These are phyloP conservation scores for Channallabes apus DNA, from an alignment of 2,797 vertebrate genomes.

Conservation along the genomic window DNA sequence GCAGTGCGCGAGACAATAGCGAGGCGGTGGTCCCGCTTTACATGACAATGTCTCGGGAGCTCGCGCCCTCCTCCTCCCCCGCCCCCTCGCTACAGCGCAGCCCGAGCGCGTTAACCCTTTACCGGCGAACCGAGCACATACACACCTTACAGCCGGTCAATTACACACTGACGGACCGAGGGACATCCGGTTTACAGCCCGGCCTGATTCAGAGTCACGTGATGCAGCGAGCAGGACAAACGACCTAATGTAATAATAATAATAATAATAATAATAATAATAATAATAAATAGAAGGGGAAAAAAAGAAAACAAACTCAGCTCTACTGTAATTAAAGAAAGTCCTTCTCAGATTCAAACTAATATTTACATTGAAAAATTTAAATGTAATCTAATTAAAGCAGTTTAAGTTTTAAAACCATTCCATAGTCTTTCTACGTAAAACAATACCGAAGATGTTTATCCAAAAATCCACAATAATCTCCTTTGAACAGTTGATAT, in stretches of 20 bases:
- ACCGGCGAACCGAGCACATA: not conserved
- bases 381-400: not conserved
- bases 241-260: not conserved
- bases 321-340: not conserved
- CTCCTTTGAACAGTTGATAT: too few relatives aligned
- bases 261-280: not conserved
- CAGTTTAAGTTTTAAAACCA: not conserved
- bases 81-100: slow-evolving; percentile 60
- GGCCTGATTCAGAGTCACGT: not conserved
- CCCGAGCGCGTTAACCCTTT: slow-evolving; percentile 68
- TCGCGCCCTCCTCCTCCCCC: slow-evolving; percentile 37
- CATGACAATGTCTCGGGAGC: slow-evolving; percentile 79
- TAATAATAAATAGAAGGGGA: not conserved
- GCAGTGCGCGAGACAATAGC: slow-evolving; percentile 78
- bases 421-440: too few relatives aligned
- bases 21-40: slow-evolving; percentile 82
- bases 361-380: not conserved
- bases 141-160: not conserved
- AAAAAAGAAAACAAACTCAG: not conserved
- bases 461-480: too few relatives aligned
- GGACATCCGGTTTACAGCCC: not conserved
- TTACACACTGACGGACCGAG: not conserved
- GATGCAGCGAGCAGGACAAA: not conserved
- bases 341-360: not conserved
- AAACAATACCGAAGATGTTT: too few relatives aligned